A percentile compares a stretch with the other conserved stretches of the same genome.
These are phyloP conservation scores for Bombus soroeensis DNA, from an alignment of 1,140 invertebrate species.

Conservation along the genomic window DNA sequence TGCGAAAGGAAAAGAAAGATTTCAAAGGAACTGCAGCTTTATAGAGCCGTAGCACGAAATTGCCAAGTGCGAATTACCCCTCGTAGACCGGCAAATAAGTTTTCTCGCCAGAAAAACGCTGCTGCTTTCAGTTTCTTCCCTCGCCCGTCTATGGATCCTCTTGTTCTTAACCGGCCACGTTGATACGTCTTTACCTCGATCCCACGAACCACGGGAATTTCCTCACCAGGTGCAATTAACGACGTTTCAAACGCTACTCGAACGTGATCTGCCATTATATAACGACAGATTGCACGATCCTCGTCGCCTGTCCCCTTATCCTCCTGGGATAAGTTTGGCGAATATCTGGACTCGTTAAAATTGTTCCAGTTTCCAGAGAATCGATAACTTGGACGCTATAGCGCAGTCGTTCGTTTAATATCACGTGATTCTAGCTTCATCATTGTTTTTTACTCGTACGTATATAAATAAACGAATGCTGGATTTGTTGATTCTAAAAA, in stretches of 20 bases:
- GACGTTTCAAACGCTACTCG: not conserved
- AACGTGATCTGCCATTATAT: not conserved
- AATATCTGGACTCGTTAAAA: not conserved
- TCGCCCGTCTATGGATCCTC: not conserved
- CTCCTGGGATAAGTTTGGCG: not conserved
- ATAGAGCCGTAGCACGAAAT: conserved; percentile 8
- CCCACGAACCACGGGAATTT: not conserved
- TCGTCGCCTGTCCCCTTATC: not conserved
- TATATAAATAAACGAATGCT: too few relatives aligned
- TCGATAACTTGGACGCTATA: not conserved
- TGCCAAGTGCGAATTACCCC: conserved; percentile 28
- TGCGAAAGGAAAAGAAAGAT: not conserved
- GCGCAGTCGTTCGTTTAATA: not conserved
- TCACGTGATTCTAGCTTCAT: not conserved
- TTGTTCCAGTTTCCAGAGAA: not conserved
- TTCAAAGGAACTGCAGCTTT: conserved; percentile 8
- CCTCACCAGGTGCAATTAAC: conserved; percentile 15
- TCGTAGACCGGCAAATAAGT: not conserved
- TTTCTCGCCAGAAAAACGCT: conserved; percentile 9
- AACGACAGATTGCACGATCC: not conserved
- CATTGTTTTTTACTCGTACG: not conserved
- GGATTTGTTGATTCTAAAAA: too few relatives aligned
- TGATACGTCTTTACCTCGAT: not conserved
- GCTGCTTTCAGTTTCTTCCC: conserved; percentile 6
- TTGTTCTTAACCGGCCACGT: not conserved